These are phyloP conservation scores for Hyposoter didymator DNA, from an alignment of 2,888 invertebrate genomes.

Conservation along the genomic window DNA sequence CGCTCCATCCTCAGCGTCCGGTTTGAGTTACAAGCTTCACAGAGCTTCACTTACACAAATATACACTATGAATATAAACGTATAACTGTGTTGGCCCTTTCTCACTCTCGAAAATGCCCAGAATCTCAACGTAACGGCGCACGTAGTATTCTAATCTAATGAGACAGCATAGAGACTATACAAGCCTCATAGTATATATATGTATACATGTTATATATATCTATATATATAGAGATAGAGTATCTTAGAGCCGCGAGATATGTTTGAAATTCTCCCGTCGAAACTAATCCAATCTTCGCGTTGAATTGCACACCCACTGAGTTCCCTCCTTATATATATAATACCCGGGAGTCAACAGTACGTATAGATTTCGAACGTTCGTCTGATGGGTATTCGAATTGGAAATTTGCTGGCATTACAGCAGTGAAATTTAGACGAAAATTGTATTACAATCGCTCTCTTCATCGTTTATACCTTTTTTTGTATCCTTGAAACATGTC, in stretches of 20 bases:
- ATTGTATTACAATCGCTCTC: slow-evolving; percentile 11
- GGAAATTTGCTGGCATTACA: slow-evolving; percentile 11
- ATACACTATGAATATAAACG: neutral
- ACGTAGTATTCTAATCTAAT: slow-evolving; percentile 56
- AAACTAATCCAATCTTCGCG: slow-evolving; percentile 67
- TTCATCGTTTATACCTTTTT: neutral
- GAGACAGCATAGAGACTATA: slow-evolving; percentile 42
- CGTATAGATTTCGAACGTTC: slow-evolving; percentile 24
- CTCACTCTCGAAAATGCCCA: slow-evolving; percentile 35
- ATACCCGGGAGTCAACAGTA: slow-evolving; percentile 38
- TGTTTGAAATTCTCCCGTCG: slow-evolving; percentile 66
- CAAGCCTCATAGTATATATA: neutral
- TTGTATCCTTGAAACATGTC: neutral
- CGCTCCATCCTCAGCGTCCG: slow-evolving; percentile 73
- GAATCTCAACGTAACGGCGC: slow-evolving; percentile 57
- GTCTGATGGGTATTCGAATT: slow-evolving; percentile 20
- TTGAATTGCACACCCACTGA: slow-evolving; percentile 38
- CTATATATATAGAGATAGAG: neutral
- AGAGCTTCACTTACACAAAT: slow-evolving; percentile 28
- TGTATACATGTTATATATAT: neutral
- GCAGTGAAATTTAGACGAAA: neutral
- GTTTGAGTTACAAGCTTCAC: slow-evolving; percentile 71
- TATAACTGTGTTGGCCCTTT: slow-evolving; percentile 42
- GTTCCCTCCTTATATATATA: slow-evolving; percentile 34
- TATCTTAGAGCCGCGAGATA: slow-evolving; percentile 36